Conservation (phyloP, 2,888 invertebrate genomes). For the Drosophila stalkeri region DNA sequence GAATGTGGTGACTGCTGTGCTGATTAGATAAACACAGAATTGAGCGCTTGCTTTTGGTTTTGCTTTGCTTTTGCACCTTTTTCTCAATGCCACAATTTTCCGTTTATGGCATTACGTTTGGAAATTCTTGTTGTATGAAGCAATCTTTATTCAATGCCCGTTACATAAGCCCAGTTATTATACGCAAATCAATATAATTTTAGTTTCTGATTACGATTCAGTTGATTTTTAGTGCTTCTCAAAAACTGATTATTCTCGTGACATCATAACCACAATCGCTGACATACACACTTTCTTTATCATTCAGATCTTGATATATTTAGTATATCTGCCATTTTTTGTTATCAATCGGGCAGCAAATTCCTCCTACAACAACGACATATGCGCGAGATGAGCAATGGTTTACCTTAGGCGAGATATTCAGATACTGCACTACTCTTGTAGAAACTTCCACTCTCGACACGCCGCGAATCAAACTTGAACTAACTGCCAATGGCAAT, state of each 20-base stretch:
- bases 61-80: slow-evolving; percentile 60
- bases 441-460: slow-evolving; percentile 62
- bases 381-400: slow-evolving; percentile 50
- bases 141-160: slow-evolving; percentile 59
- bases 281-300: slow-evolving; percentile 37
- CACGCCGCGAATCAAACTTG: slow-evolving; percentile 71
- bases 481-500: slow-evolving; percentile 67
- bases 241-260: slow-evolving; percentile 43
- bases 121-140: slow-evolving; percentile 72
- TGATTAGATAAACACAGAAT: slow-evolving; percentile 65
- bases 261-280: slow-evolving; percentile 56
- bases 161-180: slow-evolving; percentile 60
- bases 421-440: slow-evolving; percentile 37
- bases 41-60: slow-evolving; percentile 51
- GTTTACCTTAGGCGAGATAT: slow-evolving; percentile 47
- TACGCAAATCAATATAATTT: slow-evolving; percentile 42
- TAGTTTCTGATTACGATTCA: slow-evolving; percentile 45
- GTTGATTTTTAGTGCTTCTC: slow-evolving; percentile 9
- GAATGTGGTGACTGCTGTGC: slow-evolving; percentile 35
- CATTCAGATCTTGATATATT: slow-evolving; percentile 61
- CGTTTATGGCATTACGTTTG: slow-evolving; percentile 55
- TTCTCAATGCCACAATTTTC: slow-evolving; percentile 45
- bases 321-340: slow-evolving; percentile 9
- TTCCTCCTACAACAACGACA: slow-evolving; percentile 1
- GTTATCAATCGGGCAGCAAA: slow-evolving; percentile 23